phyloP scores from a whole-genome alignment of 2,888 invertebrate species.

The Drosophila leonis region DNA sequence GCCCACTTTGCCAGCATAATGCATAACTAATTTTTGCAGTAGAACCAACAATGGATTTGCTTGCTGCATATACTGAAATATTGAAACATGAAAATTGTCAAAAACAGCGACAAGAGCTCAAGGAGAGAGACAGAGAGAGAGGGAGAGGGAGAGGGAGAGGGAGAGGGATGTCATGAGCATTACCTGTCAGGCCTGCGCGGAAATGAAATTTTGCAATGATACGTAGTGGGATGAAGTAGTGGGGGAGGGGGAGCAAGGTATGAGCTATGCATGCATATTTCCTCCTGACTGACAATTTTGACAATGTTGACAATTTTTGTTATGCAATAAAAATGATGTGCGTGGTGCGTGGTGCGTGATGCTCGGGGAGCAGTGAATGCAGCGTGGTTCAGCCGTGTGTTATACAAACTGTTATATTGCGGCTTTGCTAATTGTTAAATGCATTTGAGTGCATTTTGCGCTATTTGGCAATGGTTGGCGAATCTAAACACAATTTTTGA shows the following conservation, averaged over 20 bases:
- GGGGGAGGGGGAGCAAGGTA: conserved; percentile 25
- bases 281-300: conserved; percentile 66
- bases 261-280: conserved; percentile 29
- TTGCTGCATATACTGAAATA: conserved; percentile 70
- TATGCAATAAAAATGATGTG: conserved; percentile 73
- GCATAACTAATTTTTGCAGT: conserved; percentile 74
- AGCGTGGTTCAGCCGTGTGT: conserved; percentile 11
- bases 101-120: conserved; percentile 61
- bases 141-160: too few species aligned
- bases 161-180: conserved; percentile 43
- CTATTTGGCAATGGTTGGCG: conserved; percentile 9
- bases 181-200: conserved; percentile 70
- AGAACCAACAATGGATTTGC: conserved; percentile 49
- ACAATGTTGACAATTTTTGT: conserved; percentile 75
- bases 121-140: background rate
- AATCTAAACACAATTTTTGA: conserved; percentile 16
- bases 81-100: conserved; percentile 81
- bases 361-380: background rate
- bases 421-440: conserved; percentile 49
- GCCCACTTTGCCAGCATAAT: conserved; percentile 60
- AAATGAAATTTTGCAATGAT: conserved; percentile 77
- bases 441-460: conserved; percentile 24
- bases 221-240: conserved; percentile 14
- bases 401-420: conserved; percentile 52
- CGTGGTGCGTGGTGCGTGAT: background rate